Base-by-base conservation (phyloP, 1,140 invertebrate genomes). In the Lasioglossum albipes region DNA sequence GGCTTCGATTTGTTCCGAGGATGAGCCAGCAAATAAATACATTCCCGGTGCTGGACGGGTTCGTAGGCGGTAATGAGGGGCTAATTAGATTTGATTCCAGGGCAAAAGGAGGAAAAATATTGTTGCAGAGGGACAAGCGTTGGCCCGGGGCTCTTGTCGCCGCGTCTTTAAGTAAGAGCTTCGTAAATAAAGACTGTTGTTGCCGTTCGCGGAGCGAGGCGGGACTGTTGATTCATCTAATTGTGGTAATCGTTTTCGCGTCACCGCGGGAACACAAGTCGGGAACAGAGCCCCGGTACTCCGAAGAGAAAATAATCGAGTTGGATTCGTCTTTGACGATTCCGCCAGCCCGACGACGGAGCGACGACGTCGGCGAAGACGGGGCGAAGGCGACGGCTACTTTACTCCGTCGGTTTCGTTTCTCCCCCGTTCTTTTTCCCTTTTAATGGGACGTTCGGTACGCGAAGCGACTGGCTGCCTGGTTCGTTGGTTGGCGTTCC, bases 181-280 rank as follows among this genome's bases (percentile, higher is more conserved):
- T 27, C 22, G 62, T 66, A 80, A 80, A 80, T 62, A 80, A 75
- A 67, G 41, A 52, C 72, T 45, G 71, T 73, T 82, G 75, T 85
- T 84, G 84, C 73, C 79, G 54, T 66, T 77, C 57, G 22, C 59
- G 61, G 41, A 31, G 62, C 65, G 16, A 13, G 68, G 61, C 68
- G 65, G 62, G 62, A 59, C 12, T 85, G 84, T 85, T 85, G 84
- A 84, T 85, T 85, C 84, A 45, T 61, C 83, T 85, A 85, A 85
- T 85, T 85, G 84, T 54, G 75, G 59, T 54, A 80, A 61, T 79
- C 72, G 79, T 74, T 85, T 64, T 69, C 59, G 42, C 75, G 41
- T 27, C 75, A 22, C 16, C n/a, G 12, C 45, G 45, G 18, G 54
- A 52, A 42, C 36, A 64, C 12, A 59, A 49, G 45, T 12, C 45